Evolutionary conservation across 2,888 invertebrate species (phyloP).

Genomic region (Ceramica pisi): DNA sequence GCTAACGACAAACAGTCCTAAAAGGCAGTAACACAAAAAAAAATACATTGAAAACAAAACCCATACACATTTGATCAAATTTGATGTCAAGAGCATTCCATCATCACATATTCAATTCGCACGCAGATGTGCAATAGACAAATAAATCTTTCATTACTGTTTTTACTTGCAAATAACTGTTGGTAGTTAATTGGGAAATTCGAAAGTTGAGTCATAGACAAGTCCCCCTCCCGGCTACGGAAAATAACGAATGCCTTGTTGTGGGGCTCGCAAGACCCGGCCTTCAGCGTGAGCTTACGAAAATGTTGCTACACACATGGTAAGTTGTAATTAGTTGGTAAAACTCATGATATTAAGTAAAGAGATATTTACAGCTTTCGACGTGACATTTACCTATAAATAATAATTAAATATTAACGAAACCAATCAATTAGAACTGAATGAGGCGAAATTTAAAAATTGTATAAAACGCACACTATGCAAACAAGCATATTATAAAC

Average conservation of each 20-base stretch:
- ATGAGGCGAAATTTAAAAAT: no score
- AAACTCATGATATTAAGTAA: neutral
- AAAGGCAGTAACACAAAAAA: no score
- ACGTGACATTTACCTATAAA: no score
- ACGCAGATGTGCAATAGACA: slow-evolving; percentile 35
- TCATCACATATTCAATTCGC: neutral
- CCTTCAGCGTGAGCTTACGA: neutral
- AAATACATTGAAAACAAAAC: neutral
- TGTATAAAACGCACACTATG: no score
- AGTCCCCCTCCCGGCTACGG: neutral
- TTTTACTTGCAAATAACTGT: slow-evolving; percentile 29
- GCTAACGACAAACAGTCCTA: no score
- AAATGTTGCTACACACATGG: slow-evolving; percentile 9
- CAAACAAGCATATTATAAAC: no score
- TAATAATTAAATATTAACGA: no score
- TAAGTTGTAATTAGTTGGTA: neutral
- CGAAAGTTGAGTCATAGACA: slow-evolving; percentile 28
- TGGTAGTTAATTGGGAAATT: slow-evolving; percentile 41
- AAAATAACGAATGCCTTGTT: slow-evolving; percentile 19
- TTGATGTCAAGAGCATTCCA: slow-evolving; percentile 20
- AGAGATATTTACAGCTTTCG: neutral
- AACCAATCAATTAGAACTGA: no score
- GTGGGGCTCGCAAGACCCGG: neutral
- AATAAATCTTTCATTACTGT: slow-evolving; percentile 24
- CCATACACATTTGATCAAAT: neutral